These are phyloP conservation scores for Percina caprodes DNA, from an alignment of 2,113 vertebrate species.

Conservation along the genomic window DNA sequence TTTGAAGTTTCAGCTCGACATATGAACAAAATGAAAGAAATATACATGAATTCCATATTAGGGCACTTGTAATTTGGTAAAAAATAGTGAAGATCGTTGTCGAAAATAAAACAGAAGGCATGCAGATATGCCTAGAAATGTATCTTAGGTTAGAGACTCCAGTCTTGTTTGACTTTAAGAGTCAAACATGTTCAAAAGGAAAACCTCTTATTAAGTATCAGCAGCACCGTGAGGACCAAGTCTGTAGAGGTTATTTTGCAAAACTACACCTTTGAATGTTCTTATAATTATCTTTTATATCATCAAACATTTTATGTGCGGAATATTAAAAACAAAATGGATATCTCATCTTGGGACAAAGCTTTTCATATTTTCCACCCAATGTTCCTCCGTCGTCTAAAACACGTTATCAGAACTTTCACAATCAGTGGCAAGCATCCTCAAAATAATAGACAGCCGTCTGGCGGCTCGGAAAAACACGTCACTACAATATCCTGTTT, in stretches of 20 bases:
- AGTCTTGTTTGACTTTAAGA: neutral
- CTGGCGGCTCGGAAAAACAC: constrained; percentile 78
- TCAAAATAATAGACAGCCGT: constrained; percentile 66
- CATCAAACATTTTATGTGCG: neutral
- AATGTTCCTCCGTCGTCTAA: constrained; percentile 54
- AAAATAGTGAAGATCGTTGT: neutral
- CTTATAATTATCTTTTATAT: neutral
- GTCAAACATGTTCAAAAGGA: neutral
- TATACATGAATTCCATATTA: neutral
- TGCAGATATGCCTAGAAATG: neutral
- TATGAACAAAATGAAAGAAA: neutral
- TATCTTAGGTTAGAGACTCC: neutral
- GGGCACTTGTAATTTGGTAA: neutral
- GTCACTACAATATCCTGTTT: constrained; percentile 82
- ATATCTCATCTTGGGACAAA: constrained; percentile 51
- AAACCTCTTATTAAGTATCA: neutral
- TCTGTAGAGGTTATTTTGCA: neutral
- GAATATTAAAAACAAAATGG: constrained; percentile 13
- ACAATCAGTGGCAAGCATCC: constrained; percentile 65
- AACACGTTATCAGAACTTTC: constrained; percentile 74
- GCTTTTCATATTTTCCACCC: constrained; percentile 79
- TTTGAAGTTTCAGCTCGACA: constrained; percentile 40
- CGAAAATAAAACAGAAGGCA: neutral
- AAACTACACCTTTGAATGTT: neutral
- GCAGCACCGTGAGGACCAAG: neutral